phyloP scores from a whole-genome alignment of 2,113 vertebrate genomes.

The Nanorana parkeri region DNA sequence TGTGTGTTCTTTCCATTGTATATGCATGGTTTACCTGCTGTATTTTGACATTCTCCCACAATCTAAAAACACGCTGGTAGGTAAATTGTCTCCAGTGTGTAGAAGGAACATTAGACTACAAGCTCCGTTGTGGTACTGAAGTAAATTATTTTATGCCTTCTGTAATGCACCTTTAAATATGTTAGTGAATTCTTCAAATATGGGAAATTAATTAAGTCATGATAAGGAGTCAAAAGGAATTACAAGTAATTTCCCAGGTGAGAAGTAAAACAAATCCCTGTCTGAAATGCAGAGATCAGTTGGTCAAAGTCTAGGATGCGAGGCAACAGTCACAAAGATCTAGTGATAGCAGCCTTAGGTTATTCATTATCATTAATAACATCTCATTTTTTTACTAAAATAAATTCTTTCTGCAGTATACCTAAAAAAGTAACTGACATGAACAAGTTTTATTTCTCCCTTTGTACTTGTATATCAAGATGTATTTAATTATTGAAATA shows the following conservation, averaged over 20 bases:
- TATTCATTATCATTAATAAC: slow-evolving; percentile 46
- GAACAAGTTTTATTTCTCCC: slow-evolving; percentile 27
- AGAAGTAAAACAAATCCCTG: slow-evolving; percentile 50
- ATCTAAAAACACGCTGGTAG: no score
- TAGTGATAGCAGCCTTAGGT: slow-evolving; percentile 38
- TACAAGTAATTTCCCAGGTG: slow-evolving; percentile 37
- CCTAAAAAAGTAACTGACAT: slow-evolving; percentile 24
- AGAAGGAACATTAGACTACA: no score
- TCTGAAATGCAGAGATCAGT: slow-evolving; percentile 26
- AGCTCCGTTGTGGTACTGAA: no score
- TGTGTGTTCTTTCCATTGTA: no score
- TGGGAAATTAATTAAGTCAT: no score
- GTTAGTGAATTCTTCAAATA: no score
- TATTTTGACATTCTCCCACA: no score
- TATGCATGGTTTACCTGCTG: no score
- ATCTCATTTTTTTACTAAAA: slow-evolving; percentile 34
- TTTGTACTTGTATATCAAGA: slow-evolving; percentile 19
- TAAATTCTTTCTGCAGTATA: slow-evolving; percentile 34
- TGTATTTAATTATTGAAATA: slow-evolving; percentile 24
- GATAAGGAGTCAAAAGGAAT: no score
- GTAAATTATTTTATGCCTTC: no score
- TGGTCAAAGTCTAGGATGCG: slow-evolving; percentile 43
- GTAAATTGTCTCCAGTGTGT: no score
- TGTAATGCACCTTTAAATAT: no score
- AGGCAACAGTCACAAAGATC: slow-evolving; percentile 34